Conservation (phyloP, 2,888 invertebrate genomes). For the Neoaliturus tenellus region DNA sequence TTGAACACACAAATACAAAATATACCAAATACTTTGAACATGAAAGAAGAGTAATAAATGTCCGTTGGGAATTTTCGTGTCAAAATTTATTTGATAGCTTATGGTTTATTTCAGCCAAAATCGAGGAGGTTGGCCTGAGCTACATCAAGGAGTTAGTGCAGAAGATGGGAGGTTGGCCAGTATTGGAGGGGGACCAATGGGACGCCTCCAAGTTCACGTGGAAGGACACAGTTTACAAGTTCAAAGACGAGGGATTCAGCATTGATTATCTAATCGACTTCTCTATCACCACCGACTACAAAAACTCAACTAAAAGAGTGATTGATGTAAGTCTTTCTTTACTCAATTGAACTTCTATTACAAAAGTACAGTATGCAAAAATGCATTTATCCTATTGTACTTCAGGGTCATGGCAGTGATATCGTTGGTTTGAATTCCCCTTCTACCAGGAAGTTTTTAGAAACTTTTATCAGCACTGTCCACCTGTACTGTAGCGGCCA, state of each 20-base stretch:
- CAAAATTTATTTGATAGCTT: slow-evolving; percentile 1
- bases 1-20: too few species aligned
- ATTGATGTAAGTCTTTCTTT: slow-evolving; percentile 87
- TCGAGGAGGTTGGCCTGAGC: slow-evolving; percentile 85
- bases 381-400: too few species aligned
- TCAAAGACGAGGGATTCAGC: slow-evolving; percentile 88
- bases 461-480: too few species aligned
- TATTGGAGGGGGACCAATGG: slow-evolving; percentile 87
- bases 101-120: slow-evolving; percentile 77
- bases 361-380: too few species aligned
- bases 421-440: too few species aligned
- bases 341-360: too few species aligned
- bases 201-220: slow-evolving; percentile 83
- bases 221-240: slow-evolving; percentile 89
- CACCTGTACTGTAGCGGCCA: too few species aligned
- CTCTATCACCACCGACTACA: slow-evolving; percentile 91
- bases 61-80: slow-evolving; percentile 14
- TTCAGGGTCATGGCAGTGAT: too few species aligned
- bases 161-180: slow-evolving; percentile 95
- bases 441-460: too few species aligned
- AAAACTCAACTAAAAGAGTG: slow-evolving; percentile 89
- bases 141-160: slow-evolving; percentile 84
- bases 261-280: slow-evolving; percentile 94
- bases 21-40: too few species aligned
- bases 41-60: too few species aligned